Base-by-base conservation (phyloP, 2,113 vertebrate genomes). In the Acrocephalus arundinaceus region DNA sequence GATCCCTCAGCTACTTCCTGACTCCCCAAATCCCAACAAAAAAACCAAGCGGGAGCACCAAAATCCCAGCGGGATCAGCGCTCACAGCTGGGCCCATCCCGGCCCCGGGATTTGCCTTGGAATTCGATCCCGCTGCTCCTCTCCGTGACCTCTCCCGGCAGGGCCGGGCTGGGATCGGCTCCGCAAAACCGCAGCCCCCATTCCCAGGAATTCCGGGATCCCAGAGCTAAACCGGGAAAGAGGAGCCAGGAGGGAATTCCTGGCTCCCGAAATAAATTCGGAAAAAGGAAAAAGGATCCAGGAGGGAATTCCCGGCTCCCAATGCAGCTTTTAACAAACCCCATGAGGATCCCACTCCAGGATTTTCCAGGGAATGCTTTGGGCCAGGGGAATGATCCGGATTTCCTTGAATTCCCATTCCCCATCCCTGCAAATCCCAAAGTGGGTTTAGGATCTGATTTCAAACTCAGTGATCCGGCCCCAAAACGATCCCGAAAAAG, bases 81-180 rank as follows among this genome's bases (percentile, higher is more conserved):
- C 57, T 59, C 75, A 49, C 1, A 2, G 33, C 35, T 10, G 0
- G 43, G 39, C 77, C 77, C 63, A 10, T 10, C n/a, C 43, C 65
- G 1, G 52, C 35, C 59, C 94, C 84, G 31, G 65, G 62, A 27
- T 94, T 98, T 97, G 91, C 93, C 93, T 23, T 79, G 97, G 98
- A 98, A 98, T 75, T 72, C 28, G 97, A 98, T 97, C 97, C 46
- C 87, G 76, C 66, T 97, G 97, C 97, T 96, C 95, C 96, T 97
- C 94, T 37, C 1, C 5, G 11, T 97, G 94, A 97, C 98, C 97
- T 92, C 94, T 39, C n/a, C 66, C 7, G n/a, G 6, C 57, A 4
- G 14, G 22, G n/a, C 58, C 58, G 23, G 59, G 11, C 59, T 18
- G 25, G 11, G 35, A 61, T 11, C 59, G 15, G 15, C 59, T 4